A percentile compares a stretch with the other conserved stretches of the same genome.
These are phyloP conservation scores for Denticeps clupeoides DNA, from an alignment of 2,797 vertebrate species.

Conservation along the genomic window DNA sequence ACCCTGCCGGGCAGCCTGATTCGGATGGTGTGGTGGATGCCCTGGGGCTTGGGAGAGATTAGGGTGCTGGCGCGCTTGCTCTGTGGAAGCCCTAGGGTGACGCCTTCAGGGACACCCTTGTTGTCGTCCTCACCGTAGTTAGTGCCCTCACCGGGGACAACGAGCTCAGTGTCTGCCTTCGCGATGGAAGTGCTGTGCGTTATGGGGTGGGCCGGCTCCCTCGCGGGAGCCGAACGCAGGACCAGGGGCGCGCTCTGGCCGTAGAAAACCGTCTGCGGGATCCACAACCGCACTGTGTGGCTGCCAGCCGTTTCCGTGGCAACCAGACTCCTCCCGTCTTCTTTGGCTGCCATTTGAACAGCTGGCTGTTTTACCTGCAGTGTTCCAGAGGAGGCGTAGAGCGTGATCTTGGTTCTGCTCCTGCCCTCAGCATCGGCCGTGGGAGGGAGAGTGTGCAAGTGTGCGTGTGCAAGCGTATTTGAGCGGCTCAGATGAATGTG, in stretches of 20 bases:
- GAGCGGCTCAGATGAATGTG: slow-evolving; percentile 31
- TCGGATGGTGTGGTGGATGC: slow-evolving; percentile 48
- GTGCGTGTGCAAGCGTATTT: background rate
- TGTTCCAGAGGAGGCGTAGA: slow-evolving; percentile 45
- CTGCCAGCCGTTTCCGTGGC: background rate
- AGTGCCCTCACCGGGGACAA: background rate
- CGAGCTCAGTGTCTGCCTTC: background rate
- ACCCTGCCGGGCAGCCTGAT: slow-evolving; percentile 51
- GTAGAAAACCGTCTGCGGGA: slow-evolving; percentile 59
- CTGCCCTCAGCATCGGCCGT: slow-evolving; percentile 31
- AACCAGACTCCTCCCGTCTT: background rate
- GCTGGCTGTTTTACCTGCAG: slow-evolving; percentile 14
- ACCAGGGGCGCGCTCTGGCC: slow-evolving; percentile 52
- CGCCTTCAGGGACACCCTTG: too few relatives aligned
- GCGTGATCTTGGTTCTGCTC: slow-evolving; percentile 55
- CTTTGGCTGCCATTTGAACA: too few relatives aligned
- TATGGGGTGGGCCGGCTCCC: slow-evolving; percentile 2
- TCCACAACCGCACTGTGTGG: slow-evolving; percentile 37
- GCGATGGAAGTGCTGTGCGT: background rate
- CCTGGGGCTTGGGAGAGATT: slow-evolving; percentile 20
- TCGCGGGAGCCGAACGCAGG: slow-evolving; percentile 43
- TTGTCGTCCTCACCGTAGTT: too few relatives aligned
- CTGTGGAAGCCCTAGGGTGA: background rate
- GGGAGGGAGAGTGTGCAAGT: background rate
- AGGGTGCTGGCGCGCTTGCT: background rate